Evolutionary conservation across 2,888 invertebrate species (phyloP).

Genomic region (Chalcis sispes): DNA sequence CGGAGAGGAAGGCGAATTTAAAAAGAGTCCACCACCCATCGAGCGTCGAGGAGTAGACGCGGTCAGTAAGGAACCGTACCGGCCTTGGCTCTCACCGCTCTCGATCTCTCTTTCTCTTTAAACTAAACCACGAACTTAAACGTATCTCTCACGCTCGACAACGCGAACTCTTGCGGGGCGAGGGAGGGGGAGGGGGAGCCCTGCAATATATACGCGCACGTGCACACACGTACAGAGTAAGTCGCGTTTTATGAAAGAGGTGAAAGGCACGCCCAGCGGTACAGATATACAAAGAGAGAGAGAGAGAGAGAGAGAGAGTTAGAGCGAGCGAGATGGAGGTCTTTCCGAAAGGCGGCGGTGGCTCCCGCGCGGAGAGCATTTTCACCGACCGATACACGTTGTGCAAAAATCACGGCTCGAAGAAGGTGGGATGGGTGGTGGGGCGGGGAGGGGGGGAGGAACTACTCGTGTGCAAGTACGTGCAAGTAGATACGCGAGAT

Average conservation of each 20-base stretch:
- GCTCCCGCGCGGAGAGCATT: slow-evolving; percentile 53
- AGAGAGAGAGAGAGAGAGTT: slow-evolving; percentile 13
- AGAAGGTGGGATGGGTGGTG: too few relatives aligned
- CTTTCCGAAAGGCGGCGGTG: slow-evolving; percentile 49
- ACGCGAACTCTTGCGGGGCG: slow-evolving; percentile 23
- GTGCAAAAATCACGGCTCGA: slow-evolving; percentile 45
- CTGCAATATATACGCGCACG: neutral
- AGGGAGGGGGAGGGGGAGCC: neutral
- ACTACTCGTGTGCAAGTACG: too few relatives aligned
- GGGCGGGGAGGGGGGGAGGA: too few relatives aligned
- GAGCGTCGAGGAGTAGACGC: neutral
- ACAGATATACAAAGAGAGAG: too few relatives aligned
- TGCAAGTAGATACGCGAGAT: neutral
- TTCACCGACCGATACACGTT: slow-evolving; percentile 54
- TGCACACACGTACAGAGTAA: neutral
- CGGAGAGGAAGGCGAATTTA: neutral
- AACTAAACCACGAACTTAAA: slow-evolving; percentile 23
- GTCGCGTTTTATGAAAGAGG: slow-evolving; percentile 57
- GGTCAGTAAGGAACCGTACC: slow-evolving; percentile 50
- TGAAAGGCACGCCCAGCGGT: slow-evolving; percentile 57
- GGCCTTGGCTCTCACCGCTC: slow-evolving; percentile 54
- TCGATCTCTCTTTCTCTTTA: neutral
- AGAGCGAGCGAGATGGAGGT: neutral
- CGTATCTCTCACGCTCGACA: slow-evolving; percentile 56
- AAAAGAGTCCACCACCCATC: neutral